Evolutionary conservation across 2,888 invertebrate species (phyloP).

Genomic region (Plagiodera versicolora): DNA sequence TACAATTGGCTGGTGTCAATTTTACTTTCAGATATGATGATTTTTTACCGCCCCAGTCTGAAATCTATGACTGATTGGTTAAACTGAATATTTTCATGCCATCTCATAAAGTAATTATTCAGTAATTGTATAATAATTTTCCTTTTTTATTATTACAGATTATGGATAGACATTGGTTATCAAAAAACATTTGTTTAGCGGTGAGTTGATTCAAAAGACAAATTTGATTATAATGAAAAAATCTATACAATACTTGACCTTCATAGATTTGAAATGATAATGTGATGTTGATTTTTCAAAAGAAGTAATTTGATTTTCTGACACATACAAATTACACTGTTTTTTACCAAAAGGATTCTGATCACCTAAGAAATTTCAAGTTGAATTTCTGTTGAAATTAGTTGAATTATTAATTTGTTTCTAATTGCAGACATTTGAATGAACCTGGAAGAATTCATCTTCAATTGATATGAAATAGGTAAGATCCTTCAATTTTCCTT

Average conservation of each 20-base stretch:
- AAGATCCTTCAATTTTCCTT: too few relatives aligned
- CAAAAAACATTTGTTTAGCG: neutral
- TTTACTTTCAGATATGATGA: neutral
- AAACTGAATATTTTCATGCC: slow-evolving; percentile 5
- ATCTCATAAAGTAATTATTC: too few relatives aligned
- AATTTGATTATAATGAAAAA: neutral
- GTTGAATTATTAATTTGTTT: neutral
- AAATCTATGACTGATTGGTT: slow-evolving; percentile 24
- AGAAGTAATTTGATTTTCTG: slow-evolving; percentile 30
- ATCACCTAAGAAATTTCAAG: neutral
- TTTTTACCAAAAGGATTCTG: slow-evolving; percentile 42
- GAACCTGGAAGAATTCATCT: too few relatives aligned
- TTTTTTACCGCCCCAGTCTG: slow-evolving; percentile 30
- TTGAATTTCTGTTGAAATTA: neutral
- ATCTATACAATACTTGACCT: too few relatives aligned
- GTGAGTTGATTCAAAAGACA: neutral
- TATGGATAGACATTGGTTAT: neutral
- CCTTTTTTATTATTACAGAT: slow-evolving; percentile 8
- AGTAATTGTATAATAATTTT: too few relatives aligned
- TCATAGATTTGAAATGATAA: too few relatives aligned
- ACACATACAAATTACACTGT: slow-evolving; percentile 34
- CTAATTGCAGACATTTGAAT: neutral
- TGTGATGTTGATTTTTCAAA: slow-evolving; percentile 18
- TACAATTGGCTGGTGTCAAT: too few relatives aligned
- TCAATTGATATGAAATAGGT: too few relatives aligned